Evolutionary conservation across 2,888 invertebrate species (phyloP).

Genomic region (Caradrina kadenii): DNA sequence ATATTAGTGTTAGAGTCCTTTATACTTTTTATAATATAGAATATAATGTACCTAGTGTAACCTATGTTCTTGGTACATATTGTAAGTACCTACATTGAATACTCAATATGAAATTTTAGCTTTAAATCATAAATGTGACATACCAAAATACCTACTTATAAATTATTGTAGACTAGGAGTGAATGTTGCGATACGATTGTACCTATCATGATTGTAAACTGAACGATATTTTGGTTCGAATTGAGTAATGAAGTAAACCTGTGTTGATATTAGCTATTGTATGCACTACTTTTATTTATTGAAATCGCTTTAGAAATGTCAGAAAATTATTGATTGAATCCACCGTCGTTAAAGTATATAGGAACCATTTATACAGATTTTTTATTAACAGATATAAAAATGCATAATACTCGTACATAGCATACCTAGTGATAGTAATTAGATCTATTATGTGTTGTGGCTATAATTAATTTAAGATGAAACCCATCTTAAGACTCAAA

Average conservation of each 20-base stretch:
- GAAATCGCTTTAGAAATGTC: neutral
- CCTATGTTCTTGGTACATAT: slow-evolving; percentile 43
- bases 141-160: slow-evolving; percentile 64
- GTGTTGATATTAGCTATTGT: neutral
- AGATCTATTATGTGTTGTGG: slow-evolving; percentile 36
- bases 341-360: neutral
- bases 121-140: slow-evolving; percentile 64
- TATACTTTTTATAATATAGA: slow-evolving; percentile 64
- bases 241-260: neutral
- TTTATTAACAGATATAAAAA: neutral
- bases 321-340: neutral
- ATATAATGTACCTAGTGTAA: slow-evolving; percentile 50
- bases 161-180: slow-evolving; percentile 56
- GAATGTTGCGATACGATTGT: slow-evolving; percentile 47
- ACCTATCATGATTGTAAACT: slow-evolving; percentile 37
- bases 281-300: neutral
- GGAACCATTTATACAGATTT: neutral
- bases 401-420: slow-evolving; percentile 22
- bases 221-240: slow-evolving; percentile 3
- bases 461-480: slow-evolving; percentile 20
- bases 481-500: slow-evolving; percentile 8
- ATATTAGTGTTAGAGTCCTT: slow-evolving; percentile 66
- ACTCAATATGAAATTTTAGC: slow-evolving; percentile 65
- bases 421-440: slow-evolving; percentile 25
- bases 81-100: slow-evolving; percentile 60